Base-by-base conservation (phyloP, 2,888 invertebrate genomes). In the Sarcophaga carnaria region DNA sequence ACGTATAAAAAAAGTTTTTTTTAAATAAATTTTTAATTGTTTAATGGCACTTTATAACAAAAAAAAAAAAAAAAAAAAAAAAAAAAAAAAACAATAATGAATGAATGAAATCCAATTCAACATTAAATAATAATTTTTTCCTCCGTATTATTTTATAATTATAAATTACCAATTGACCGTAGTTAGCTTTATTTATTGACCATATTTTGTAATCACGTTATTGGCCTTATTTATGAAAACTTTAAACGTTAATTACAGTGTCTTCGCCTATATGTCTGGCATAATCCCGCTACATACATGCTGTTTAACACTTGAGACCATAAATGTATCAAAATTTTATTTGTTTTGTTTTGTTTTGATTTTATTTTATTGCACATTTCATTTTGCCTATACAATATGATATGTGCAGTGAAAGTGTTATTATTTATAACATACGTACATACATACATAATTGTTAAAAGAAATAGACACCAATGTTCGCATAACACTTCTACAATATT, bases 371-470 rank as follows among this genome's bases (percentile, higher is more conserved):
- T 37, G 37, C 60, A 10, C 62, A 76, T 70, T 45, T 62, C 49
- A 75, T 54, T 17, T 12, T 54, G 54, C 2, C 37, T 2, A 37
- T 37, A 0, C 60, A 20, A 62, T 49, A 75, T 62, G 66, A 27
- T 45, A 76, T 67, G 11, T 67, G n/a, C 54, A 83, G 86, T 86
- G 80, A 86, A 86, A 86, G 86, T 86, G 83, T 74, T 76, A 70
- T 76, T 71, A 66, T 37, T 37, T 10, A 10, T 37, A 8, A 37
- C 37, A 37, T 8, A 37, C 1, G 1, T 37, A 37, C 37, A 37
- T 37, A 37, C 37, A 8, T 67, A 60, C 22, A 10, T 20, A 62
- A 3, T 0, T 49, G 14, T 49, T 10, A 70, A 75, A 22, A 69
- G 27, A 75, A 70, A 75, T 64, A 60, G 37, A 78, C 74, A 81